phyloP scores from a whole-genome alignment of 2,797 vertebrate genomes.

The Lophotriccus pileatus region DNA sequence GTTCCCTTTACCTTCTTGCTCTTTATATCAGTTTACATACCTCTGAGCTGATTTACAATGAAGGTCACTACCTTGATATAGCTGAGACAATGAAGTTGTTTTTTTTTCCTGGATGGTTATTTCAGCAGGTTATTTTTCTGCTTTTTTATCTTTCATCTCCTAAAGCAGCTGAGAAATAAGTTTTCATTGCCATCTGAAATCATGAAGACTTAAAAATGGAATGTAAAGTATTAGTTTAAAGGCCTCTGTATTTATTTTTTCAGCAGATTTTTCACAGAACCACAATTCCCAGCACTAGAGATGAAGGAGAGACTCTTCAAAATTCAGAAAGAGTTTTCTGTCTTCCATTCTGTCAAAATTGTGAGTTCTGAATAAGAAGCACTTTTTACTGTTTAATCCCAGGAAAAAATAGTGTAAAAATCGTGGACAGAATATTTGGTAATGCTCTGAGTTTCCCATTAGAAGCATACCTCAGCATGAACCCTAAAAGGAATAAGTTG shows the following conservation, averaged over 20 bases:
- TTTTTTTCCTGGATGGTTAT: background rate
- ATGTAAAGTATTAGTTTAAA: background rate
- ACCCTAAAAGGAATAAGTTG: background rate
- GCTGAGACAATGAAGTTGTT: rapidly evolving
- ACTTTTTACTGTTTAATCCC: background rate
- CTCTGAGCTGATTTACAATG: background rate
- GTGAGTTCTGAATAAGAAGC: background rate
- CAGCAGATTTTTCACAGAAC: background rate
- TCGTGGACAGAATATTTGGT: background rate
- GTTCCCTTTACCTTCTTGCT: background rate
- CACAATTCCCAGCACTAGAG: background rate
- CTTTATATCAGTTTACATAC: background rate
- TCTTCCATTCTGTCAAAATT: background rate
- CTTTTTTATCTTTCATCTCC: background rate
- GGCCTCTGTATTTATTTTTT: rapidly evolving
- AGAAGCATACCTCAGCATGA: background rate
- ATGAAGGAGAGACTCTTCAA: background rate
- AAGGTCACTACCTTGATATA: background rate
- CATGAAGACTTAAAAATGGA: background rate
- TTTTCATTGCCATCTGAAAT: background rate
- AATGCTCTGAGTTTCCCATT: background rate
- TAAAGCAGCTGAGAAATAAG: background rate
- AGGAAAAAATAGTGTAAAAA: background rate
- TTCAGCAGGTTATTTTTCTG: background rate
- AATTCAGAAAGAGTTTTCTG: background rate